Percentiles rank a stretch among this genome's conserved stretches.
Conservation (phyloP, 2,113 vertebrate species). For the Elachura formosa region DNA sequence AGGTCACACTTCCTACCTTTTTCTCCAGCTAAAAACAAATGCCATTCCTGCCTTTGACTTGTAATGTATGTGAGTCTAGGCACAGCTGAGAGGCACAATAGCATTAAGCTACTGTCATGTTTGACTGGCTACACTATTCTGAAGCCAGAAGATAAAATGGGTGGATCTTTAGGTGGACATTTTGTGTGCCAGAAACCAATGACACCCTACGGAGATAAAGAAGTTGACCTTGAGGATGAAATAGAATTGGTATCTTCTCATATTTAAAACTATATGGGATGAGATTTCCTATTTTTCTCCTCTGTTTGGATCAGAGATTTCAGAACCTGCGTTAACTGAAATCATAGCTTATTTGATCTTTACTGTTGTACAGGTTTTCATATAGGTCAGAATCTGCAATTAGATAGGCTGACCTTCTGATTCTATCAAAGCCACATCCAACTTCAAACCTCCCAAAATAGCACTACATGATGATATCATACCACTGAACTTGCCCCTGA, state of each 20-base stretch:
- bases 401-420: not conserved
- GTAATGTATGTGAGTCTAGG: not conserved
- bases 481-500: not conserved
- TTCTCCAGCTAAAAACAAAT: not conserved
- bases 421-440: not conserved
- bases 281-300: not conserved
- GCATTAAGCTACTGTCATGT: not conserved
- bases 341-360: not conserved
- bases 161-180: not conserved
- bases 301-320: not conserved
- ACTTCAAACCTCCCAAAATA: not conserved
- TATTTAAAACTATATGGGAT: not conserved
- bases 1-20: slow-evolving; percentile 20
- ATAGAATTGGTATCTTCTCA: not conserved
- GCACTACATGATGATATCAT: not conserved
- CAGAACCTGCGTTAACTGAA: not conserved
- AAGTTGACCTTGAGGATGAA: fast-evolving
- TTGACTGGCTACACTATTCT: not conserved
- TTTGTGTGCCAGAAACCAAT: not conserved
- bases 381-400: not conserved
- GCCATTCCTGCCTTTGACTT: not conserved
- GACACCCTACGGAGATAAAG: not conserved
- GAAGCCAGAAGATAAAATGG: not conserved
- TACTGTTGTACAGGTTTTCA: not conserved
- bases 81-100: not conserved